Conservation (phyloP, 1,140 invertebrate genomes). For the Drosophila orena region DNA sequence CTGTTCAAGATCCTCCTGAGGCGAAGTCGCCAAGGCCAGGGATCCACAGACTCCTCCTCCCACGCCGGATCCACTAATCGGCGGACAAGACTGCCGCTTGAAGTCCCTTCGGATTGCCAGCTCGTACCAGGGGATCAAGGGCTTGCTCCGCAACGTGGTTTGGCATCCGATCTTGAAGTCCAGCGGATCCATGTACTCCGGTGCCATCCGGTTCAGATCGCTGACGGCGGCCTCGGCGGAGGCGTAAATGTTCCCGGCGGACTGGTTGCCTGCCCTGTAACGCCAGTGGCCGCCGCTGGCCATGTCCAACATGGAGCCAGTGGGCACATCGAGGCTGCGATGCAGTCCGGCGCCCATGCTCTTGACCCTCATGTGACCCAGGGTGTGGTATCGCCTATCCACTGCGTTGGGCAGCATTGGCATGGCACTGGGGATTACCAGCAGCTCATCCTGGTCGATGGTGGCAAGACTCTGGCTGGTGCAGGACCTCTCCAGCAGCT, state of each 20-base stretch:
- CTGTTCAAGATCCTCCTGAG: slow-evolving; percentile 63
- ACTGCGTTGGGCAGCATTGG: slow-evolving; percentile 72
- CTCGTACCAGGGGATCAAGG: slow-evolving; percentile 93
- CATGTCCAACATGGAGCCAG: slow-evolving; percentile 78
- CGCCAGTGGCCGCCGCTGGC: slow-evolving; percentile 37
- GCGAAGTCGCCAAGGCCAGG: slow-evolving; percentile 54
- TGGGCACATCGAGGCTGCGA: slow-evolving; percentile 68
- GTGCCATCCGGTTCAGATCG: slow-evolving; percentile 76
- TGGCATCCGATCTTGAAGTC: slow-evolving; percentile 88
- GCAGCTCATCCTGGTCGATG: slow-evolving; percentile 78
- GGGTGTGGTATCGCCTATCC: slow-evolving; percentile 80
- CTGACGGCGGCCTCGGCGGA: slow-evolving; percentile 74
- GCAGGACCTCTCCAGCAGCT: slow-evolving; percentile 75
- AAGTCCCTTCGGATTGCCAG: slow-evolving; percentile 89
- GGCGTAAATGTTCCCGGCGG: slow-evolving; percentile 77
- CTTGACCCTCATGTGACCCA: slow-evolving; percentile 81
- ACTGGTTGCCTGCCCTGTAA: slow-evolving; percentile 61
- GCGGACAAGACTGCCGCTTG: slow-evolving; percentile 89
- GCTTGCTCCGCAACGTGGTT: slow-evolving; percentile 87
- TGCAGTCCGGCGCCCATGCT: slow-evolving; percentile 75
- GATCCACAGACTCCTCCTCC: slow-evolving; percentile 14
- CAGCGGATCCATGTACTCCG: slow-evolving; percentile 83
- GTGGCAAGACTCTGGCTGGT: slow-evolving; percentile 78
- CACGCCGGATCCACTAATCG: slow-evolving; percentile 55
- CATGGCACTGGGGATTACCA: slow-evolving; percentile 79